phyloP scores from a whole-genome alignment of 2,888 invertebrate genomes.

The Spodoptera exigua region DNA sequence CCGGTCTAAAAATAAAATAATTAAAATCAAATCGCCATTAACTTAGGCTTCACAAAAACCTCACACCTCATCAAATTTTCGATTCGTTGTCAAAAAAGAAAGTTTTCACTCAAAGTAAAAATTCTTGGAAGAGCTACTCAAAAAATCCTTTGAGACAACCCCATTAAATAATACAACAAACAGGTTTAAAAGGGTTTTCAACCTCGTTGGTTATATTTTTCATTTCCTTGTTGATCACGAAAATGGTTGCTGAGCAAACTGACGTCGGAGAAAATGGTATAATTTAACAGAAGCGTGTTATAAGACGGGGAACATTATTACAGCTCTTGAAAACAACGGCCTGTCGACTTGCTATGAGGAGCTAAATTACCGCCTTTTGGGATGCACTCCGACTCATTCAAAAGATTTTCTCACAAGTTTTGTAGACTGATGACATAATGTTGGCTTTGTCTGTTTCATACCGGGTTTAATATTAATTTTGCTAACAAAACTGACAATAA shows the following conservation, averaged over 20 bases:
- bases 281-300: slow-evolving; percentile 5
- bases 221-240: slow-evolving; percentile 31
- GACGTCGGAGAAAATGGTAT: not conserved
- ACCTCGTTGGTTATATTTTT: slow-evolving; percentile 31
- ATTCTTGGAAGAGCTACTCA: slow-evolving; percentile 12
- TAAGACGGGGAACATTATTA: slow-evolving; percentile 32
- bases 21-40: not conserved
- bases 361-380: slow-evolving; percentile 25
- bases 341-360: slow-evolving; percentile 12
- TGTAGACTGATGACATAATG: slow-evolving; percentile 2
- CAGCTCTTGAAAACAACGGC: slow-evolving; percentile 17
- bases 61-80: slow-evolving; percentile 37
- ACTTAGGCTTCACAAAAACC: slow-evolving; percentile 9
- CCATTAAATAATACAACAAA: slow-evolving; percentile 30
- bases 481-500: too few species aligned
- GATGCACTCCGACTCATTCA: slow-evolving; percentile 17
- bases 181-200: slow-evolving; percentile 19
- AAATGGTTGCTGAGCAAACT: slow-evolving; percentile 22
- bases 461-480: too few species aligned
- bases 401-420: slow-evolving; percentile 18
- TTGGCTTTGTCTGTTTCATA: not conserved
- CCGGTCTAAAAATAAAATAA: not conserved
- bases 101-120: slow-evolving; percentile 19
- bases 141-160: slow-evolving; percentile 27
- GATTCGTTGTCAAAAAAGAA: slow-evolving; percentile 37